These are phyloP conservation scores for Harpalus rubripes DNA, from an alignment of 2,888 invertebrate genomes.

Conservation along the genomic window DNA sequence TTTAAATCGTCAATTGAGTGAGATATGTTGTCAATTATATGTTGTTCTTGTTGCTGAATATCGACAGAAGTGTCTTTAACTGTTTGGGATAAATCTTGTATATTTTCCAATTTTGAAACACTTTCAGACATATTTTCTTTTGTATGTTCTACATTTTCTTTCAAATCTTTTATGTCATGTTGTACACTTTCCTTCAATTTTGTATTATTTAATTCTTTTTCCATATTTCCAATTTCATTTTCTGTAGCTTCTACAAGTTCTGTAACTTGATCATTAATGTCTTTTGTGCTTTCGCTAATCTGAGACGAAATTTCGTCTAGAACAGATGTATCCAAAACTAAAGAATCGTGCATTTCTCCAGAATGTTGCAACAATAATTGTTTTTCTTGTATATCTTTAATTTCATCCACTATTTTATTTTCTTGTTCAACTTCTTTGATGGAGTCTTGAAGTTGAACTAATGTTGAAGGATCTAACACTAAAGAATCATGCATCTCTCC, in stretches of 20 bases:
- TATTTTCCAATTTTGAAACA: background rate
- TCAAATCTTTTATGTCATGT: constrained; percentile 40
- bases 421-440: background rate
- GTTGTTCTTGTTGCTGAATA: too few species aligned
- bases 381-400: background rate
- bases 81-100: too few species aligned
- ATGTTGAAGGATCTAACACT: background rate
- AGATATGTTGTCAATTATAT: too few species aligned
- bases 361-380: background rate
- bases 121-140: background rate
- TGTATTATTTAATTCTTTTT: constrained; percentile 9
- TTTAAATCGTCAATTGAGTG: too few species aligned
- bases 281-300: background rate
- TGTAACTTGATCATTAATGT: background rate
- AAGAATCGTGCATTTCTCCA: background rate
- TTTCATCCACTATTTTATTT: background rate
- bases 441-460: background rate
- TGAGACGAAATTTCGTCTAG: background rate
- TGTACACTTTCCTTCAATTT: constrained; percentile 19
- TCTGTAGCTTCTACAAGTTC: background rate
- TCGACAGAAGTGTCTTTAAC: too few species aligned
- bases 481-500: constrained; percentile 57
- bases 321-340: background rate
- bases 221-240: background rate
- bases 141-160: constrained; percentile 47